phyloP scores from a whole-genome alignment of 2,797 vertebrate genomes.

The Sciurus vulgaris region DNA sequence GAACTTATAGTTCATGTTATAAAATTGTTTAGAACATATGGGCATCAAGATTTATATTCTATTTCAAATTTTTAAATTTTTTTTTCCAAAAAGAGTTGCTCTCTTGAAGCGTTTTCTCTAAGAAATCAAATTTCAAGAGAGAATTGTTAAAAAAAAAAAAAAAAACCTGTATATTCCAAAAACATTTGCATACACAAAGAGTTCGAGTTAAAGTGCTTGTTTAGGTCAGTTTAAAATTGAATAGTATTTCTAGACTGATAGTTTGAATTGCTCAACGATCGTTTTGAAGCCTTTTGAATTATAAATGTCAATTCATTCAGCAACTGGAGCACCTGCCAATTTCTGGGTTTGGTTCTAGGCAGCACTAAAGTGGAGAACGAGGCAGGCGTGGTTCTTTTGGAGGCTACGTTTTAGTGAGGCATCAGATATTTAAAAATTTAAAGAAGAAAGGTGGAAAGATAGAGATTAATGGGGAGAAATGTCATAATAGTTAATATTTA shows the following conservation, averaged over 20 bases:
- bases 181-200: not conserved
- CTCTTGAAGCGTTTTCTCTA: conserved; percentile 41
- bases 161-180: not conserved
- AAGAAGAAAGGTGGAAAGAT: not conserved
- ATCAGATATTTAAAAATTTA: not conserved
- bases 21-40: not conserved
- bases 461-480: not conserved
- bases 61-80: not conserved
- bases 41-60: not conserved
- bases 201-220: not conserved
- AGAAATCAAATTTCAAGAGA: conserved; percentile 6
- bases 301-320: not conserved
- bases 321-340: not conserved
- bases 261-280: not conserved
- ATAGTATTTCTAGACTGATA: not conserved
- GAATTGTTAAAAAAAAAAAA: not conserved
- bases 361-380: not conserved
- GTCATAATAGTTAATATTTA: not conserved
- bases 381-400: not conserved
- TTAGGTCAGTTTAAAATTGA: conserved; percentile 7
- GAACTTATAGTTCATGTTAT: not conserved
- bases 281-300: not conserved
- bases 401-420: not conserved
- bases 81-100: conserved; percentile 28
- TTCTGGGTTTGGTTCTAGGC: not conserved